Percentiles rank a stretch among this genome's conserved stretches.
Conservation (phyloP, 1,140 invertebrate species). For the Neodiprion fabricii region DNA sequence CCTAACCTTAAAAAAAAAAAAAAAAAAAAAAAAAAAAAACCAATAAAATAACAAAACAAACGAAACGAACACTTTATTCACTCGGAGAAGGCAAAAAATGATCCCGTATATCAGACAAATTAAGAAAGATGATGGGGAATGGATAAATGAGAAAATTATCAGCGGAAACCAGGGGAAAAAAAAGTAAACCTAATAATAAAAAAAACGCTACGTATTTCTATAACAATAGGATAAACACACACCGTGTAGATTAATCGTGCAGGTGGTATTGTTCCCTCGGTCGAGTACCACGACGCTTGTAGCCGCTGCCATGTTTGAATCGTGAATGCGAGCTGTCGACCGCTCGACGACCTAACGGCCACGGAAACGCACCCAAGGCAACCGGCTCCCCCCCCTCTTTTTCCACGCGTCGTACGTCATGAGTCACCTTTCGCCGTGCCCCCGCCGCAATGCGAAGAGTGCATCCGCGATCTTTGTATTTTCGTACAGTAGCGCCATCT, state of each 20-base stretch:
- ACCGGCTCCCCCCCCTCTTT: neutral
- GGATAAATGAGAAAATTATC: neutral
- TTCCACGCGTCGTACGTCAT: neutral
- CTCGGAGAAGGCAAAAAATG: neutral
- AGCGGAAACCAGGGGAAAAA: neutral
- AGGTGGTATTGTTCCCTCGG: constrained; percentile 93
- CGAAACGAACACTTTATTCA: too few species aligned
- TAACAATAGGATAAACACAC: constrained; percentile 55
- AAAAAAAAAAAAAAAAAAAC: too few species aligned
- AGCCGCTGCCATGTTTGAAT: constrained; percentile 79
- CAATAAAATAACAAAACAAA: too few species aligned
- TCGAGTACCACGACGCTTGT: constrained; percentile 92
- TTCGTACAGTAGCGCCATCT: too few species aligned
- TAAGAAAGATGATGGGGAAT: neutral
- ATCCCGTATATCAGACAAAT: neutral
- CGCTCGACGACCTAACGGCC: neutral
- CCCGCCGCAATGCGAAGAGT: too few species aligned
- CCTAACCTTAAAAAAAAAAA: too few species aligned
- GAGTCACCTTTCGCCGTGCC: neutral
- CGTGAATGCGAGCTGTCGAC: constrained; percentile 47
- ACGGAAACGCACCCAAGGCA: too few species aligned
- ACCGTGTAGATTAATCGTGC: constrained; percentile 94
- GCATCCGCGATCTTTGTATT: too few species aligned
- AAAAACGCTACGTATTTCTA: constrained; percentile 17
- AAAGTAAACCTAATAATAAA: neutral